These are phyloP conservation scores for Diadophis punctatus DNA, from an alignment of 2,113 vertebrate species.

Conservation along the genomic window DNA sequence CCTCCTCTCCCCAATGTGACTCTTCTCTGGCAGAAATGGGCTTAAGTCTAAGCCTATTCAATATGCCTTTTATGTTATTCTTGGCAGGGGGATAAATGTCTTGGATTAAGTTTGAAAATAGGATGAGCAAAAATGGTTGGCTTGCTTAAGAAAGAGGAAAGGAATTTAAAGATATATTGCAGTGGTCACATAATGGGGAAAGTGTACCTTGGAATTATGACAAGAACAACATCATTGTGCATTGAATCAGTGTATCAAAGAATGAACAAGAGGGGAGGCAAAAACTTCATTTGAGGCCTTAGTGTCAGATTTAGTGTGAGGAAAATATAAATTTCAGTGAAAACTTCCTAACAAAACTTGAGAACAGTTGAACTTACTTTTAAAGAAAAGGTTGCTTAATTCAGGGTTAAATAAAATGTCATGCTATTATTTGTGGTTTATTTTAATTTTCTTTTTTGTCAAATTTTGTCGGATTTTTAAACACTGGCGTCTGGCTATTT, in stretches of 20 bases:
- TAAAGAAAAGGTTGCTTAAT: background rate
- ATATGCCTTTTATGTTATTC: background rate
- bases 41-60: background rate
- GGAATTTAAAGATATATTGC: background rate
- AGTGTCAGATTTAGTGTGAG: background rate
- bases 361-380: background rate
- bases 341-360: background rate
- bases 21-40: background rate
- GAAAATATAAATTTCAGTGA: background rate
- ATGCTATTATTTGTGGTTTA: background rate
- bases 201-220: background rate
- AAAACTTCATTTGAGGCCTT: background rate
- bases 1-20: background rate
- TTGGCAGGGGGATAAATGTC: background rate
- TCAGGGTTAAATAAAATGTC: background rate
- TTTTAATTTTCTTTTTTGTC: background rate
- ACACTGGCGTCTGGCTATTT: background rate
- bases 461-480: background rate
- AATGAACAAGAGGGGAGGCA: background rate
- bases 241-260: background rate
- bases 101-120: background rate
- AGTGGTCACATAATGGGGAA: background rate
- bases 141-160: background rate
- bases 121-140: background rate
- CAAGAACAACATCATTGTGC: background rate